Conservation (phyloP, 2,797 vertebrate genomes). For the Xenopus petersii region DNA sequence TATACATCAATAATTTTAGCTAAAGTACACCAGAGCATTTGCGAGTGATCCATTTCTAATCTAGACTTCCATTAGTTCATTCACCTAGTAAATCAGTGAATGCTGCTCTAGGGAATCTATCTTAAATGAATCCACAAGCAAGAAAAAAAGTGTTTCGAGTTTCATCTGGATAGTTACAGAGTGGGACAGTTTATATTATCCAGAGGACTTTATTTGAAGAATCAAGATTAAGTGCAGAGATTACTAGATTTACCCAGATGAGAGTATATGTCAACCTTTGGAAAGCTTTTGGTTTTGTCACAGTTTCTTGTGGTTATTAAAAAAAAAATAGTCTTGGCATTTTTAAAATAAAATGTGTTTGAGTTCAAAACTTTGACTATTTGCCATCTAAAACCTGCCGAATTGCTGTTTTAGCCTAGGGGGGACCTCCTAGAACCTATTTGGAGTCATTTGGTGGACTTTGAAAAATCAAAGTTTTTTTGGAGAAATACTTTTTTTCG, state of each 20-base stretch:
- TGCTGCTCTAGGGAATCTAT: constrained; percentile 9
- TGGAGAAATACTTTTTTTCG: no score
- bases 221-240: constrained; percentile 33
- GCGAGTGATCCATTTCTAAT: background rate
- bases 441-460: no score
- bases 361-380: no score
- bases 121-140: constrained; percentile 19
- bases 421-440: no score
- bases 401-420: no score
- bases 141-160: background rate
- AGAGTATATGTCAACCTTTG: constrained; percentile 1
- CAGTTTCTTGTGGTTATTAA: background rate
- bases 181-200: constrained; percentile 25
- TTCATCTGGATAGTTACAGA: constrained; percentile 7
- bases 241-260: constrained; percentile 27
- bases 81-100: constrained; percentile 32
- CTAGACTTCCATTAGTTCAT: constrained; percentile 24
- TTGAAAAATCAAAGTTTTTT: no score
- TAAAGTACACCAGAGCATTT: background rate
- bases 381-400: no score
- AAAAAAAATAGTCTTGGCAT: background rate
- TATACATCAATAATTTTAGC: constrained; percentile 7
- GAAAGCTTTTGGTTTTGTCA: background rate
- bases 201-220: constrained; percentile 33
- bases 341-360: background rate